A percentile compares a stretch with the other conserved stretches of the same genome.
Conservation (phyloP, 2,888 invertebrate species). For the Eupithecia subumbrata region DNA sequence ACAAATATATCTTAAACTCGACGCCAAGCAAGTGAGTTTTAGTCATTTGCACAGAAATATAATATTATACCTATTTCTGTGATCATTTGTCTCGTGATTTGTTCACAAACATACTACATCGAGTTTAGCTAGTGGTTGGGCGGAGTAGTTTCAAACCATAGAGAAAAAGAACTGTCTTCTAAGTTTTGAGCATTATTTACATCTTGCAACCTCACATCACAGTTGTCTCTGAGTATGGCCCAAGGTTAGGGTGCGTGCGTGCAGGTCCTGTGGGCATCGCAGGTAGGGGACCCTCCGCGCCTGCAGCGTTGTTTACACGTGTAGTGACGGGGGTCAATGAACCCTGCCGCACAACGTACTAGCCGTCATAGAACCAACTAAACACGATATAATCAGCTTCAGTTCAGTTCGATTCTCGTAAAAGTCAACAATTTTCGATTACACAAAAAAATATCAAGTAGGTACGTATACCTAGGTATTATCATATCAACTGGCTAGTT, state of each 20-base stretch:
- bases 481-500: constrained; percentile 58
- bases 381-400: constrained; percentile 13
- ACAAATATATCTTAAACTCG: no score
- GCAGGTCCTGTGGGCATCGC: constrained; percentile 18
- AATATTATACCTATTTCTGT: no score
- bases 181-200: not conserved
- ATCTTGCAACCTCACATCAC: not conserved
- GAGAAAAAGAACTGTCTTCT: no score
- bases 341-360: constrained; percentile 22
- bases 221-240: not conserved
- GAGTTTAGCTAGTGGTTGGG: no score
- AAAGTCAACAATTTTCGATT: not conserved
- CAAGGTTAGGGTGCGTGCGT: constrained; percentile 19
- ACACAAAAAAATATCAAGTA: constrained; percentile 8
- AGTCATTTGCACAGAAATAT: no score
- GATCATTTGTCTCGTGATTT: no score
- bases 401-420: not conserved
- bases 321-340: constrained; percentile 11
- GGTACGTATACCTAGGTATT: constrained; percentile 16
- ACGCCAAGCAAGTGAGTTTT: no score
- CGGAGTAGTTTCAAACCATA: no score
- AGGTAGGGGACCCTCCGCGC: constrained; percentile 26
- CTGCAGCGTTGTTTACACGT: constrained; percentile 34
- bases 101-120: no score
- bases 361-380: constrained; percentile 22